Base-by-base conservation (phyloP, 1,140 invertebrate genomes). In the Drosophila sechellia region DNA sequence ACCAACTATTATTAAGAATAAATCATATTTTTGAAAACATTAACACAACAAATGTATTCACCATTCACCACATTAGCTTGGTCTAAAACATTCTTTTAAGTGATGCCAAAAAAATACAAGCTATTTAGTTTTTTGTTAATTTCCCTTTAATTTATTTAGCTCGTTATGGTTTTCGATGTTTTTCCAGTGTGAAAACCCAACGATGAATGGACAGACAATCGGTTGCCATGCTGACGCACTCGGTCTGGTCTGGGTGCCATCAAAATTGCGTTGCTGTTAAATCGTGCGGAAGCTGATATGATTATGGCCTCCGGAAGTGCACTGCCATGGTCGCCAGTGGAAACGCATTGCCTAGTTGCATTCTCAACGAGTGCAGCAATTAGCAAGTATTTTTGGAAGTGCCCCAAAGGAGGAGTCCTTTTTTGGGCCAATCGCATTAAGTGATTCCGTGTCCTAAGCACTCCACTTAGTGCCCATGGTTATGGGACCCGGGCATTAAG, bases 251-350 rank as follows among this genome's bases (percentile, higher is more conserved):
- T 54, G 43, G 17, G 57, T 49, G 40, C 35, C 43, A 52, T 65
- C 59, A 37, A 73, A 65, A 81, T 86, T 81, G 79, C 85, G 79
- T 73, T 66, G 68, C 77, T 84, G 84, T 90, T 91, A 79, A 91
- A 91, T 91, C 89, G 90, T 69, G 79, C 63, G 70, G 89, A 91
- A 91, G 72, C 61, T 91, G 85, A 91, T 86, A 79, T 81, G 89
- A 91, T 91, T 91, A 90, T 85, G 70, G 49, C 48, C 83, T 50
- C 39, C 69, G 55, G 64, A 50, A 34, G 54, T 76, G 49, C 59
- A 66, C 22, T 40, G 42, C 31, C 31, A 13, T 35, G 10, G 43
- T 48, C 37, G 13, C 25, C n/a, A 31, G 31, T 54, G 43, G 22
- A 27, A 37, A 55, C 20, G 1, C 40, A 12, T 20, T 39, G 35